Percentiles rank a stretch among this genome's conserved stretches.
Conservation (phyloP, 2,888 invertebrate species). For the Euspilapteryx auroguttella region DNA sequence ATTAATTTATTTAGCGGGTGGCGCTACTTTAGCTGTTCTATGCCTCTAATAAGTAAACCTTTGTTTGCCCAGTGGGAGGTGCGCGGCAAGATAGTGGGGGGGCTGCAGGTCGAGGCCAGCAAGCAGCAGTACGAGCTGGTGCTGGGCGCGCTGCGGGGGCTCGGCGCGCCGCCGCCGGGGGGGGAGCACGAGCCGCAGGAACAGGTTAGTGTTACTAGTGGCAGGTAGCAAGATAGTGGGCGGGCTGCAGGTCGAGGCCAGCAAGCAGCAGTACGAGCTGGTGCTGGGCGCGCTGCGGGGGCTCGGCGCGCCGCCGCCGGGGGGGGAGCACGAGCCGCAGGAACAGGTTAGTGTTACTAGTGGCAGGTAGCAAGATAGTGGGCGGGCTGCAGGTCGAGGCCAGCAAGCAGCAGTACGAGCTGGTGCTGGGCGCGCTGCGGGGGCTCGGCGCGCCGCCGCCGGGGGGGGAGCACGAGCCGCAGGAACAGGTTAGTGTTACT, state of each 20-base stretch:
- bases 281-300: conserved; percentile 70
- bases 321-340: too few species aligned
- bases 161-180: conserved; percentile 13
- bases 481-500: conserved; percentile 7
- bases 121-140: conserved; percentile 90
- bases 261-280: conserved; percentile 88
- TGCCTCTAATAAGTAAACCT: conserved; percentile 6
- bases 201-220: conserved; percentile 24
- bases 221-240: conserved; percentile 77
- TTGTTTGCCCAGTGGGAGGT: conserved; percentile 49
- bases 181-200: too few species aligned
- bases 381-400: conserved; percentile 84
- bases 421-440: conserved; percentile 73
- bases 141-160: conserved; percentile 65
- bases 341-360: conserved; percentile 14
- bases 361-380: conserved; percentile 74
- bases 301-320: conserved; percentile 14
- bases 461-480: too few species aligned
- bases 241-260: conserved; percentile 81
- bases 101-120: conserved; percentile 82
- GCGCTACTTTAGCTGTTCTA: too few species aligned
- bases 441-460: conserved; percentile 17
- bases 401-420: conserved; percentile 86
- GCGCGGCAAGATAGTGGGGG: conserved; percentile 78
- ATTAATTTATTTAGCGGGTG: too few species aligned